Conservation (phyloP, 2,888 invertebrate species). For the Cenopis cana region DNA sequence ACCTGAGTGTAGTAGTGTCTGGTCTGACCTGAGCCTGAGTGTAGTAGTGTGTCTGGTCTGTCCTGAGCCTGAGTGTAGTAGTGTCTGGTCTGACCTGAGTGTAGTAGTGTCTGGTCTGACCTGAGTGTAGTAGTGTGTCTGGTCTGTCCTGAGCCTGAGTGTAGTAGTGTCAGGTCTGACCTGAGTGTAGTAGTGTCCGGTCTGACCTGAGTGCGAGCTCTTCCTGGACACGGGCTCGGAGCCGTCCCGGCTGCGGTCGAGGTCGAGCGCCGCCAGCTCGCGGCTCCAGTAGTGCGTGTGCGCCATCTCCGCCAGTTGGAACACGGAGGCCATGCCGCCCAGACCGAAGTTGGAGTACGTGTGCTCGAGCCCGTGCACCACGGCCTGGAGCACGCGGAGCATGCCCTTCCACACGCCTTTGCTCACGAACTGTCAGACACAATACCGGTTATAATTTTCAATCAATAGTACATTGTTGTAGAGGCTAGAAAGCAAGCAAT, state of each 20-base stretch:
- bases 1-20: too few relatives aligned
- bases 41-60: too few relatives aligned
- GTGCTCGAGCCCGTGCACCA: constrained; percentile 95
- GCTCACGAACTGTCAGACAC: constrained; percentile 89
- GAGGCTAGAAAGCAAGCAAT: too few relatives aligned
- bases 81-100: too few relatives aligned
- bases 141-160: too few relatives aligned
- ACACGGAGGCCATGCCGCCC: constrained; percentile 98
- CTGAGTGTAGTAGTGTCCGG: constrained; percentile 91
- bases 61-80: too few relatives aligned
- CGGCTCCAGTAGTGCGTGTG: constrained; percentile 99
- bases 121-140: too few relatives aligned
- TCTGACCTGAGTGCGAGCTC: constrained; percentile 87
- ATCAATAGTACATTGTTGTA: too few relatives aligned
- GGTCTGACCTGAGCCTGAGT: too few relatives aligned
- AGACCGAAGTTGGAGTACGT: constrained; percentile 97
- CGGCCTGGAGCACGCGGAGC: constrained; percentile 95
- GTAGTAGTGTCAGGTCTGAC: too few relatives aligned
- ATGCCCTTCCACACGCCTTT: constrained; percentile 98
- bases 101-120: too few relatives aligned
- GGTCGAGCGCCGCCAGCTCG: constrained; percentile 87
- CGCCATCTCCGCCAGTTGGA: constrained; percentile 98
- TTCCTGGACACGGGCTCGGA: constrained; percentile 86
- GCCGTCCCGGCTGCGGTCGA: constrained; percentile 70
- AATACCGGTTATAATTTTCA: too few relatives aligned